These are phyloP conservation scores for Dusona sp. DNA, from an alignment of 2,888 invertebrate species.

Conservation along the genomic window DNA sequence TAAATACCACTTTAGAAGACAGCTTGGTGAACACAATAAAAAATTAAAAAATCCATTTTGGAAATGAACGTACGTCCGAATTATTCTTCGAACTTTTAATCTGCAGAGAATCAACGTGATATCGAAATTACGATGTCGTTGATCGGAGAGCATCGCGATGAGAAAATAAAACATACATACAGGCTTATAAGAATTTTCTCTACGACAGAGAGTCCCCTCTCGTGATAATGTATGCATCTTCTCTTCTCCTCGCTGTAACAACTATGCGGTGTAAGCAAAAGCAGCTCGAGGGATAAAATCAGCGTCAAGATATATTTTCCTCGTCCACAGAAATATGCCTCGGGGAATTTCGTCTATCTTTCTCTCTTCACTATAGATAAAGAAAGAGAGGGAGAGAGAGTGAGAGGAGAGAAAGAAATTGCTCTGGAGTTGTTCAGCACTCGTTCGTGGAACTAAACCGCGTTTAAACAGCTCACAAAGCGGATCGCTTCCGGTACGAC, in stretches of 20 bases:
- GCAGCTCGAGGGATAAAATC: conserved; percentile 65
- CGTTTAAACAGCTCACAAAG: conserved; percentile 66
- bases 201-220: conserved; percentile 37
- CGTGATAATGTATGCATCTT: conserved; percentile 58
- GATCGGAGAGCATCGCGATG: conserved; percentile 6
- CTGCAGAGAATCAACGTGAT: conserved; percentile 36
- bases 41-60: not conserved
- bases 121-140: conserved; percentile 15
- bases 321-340: conserved; percentile 54
- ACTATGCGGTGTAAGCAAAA: conserved; percentile 56
- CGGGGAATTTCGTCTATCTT: conserved; percentile 28
- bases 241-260: conserved; percentile 32
- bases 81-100: conserved; percentile 42
- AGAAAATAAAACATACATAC: conserved; percentile 15
- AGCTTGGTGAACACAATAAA: not conserved
- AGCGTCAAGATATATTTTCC: conserved; percentile 65
- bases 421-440: conserved; percentile 38
- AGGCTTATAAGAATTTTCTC: conserved; percentile 28
- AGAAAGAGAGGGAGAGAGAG: not conserved
- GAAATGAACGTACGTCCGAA: not conserved
- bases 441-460: conserved; percentile 67
- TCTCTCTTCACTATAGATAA: conserved; percentile 14
- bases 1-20: no score
- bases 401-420: conserved; percentile 7
- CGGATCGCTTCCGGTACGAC: conserved; percentile 69